Base-by-base conservation (phyloP, 1,140 invertebrate species). In the Antheraea pernyi region DNA sequence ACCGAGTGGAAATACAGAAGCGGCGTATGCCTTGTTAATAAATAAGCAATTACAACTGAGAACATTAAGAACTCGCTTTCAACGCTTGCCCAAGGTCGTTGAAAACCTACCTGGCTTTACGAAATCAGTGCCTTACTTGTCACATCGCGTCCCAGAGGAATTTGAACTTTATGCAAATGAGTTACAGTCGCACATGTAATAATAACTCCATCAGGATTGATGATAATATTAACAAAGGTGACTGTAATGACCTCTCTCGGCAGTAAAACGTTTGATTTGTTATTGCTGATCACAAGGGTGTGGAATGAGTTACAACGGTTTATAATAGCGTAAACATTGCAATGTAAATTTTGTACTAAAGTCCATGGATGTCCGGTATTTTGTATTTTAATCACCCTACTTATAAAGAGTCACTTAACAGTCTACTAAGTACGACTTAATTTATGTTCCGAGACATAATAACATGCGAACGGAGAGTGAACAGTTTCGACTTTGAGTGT, bases 71-170 rank as follows among this genome's bases (percentile, higher is more conserved):
- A 63, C 19, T 53, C 48, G 72, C 68, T 69, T 69, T 77, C 70
- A 53, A 64, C 66, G 64, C 18, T 53, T 37, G 59, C 59, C 59
- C 73, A 75, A 78, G 76, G 76, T 69, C 76, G 65, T 58, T 37
- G 66, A 72, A 73, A 71, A 74, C 73, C 76, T 78, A 72, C 71
- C 76, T 77, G 66, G 19, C 72, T 73, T 63, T 67, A 67, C 60
- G 65, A 62, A 72, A 64, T 72, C 72, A 62, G 68, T 63, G 69
- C 46, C 36, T 69, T 71, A 68, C 62, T 63, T 18, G 65, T 66
- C n/a, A 0, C 7, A 11, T 11, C 9, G 18, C 9, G 19, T 69
- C 19, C 46, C 36, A n/a, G 46, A 59, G 16, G 11, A 76, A 68
- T 63, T 46, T 70, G 59, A 70, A 69, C 71, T 67, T 66, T 69